Evolutionary conservation across 2,797 vertebrate species (phyloP).

Genomic region (Phoxinus dragarum): DNA sequence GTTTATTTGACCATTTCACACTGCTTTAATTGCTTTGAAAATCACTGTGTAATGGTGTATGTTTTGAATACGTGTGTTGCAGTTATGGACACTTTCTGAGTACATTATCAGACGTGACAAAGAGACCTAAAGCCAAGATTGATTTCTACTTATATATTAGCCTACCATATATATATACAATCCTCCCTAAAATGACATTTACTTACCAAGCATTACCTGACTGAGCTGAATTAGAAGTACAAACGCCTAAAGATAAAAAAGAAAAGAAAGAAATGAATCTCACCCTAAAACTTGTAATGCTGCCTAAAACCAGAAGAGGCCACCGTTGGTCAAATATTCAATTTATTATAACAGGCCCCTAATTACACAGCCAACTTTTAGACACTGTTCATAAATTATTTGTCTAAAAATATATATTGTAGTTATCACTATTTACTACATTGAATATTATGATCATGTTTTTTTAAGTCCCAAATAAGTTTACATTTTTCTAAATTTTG

Average conservation of each 20-base stretch:
- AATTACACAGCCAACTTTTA: background rate
- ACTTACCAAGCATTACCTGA: background rate
- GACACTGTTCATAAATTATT: background rate
- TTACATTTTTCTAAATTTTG: background rate
- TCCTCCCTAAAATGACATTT: conserved; percentile 9
- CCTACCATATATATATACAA: background rate
- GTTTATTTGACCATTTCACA: conserved; percentile 16
- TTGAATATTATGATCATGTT: background rate
- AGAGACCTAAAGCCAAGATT: background rate
- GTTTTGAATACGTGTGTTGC: background rate
- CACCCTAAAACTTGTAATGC: background rate
- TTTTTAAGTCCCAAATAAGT: background rate
- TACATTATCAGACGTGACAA: background rate
- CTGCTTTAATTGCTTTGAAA: background rate
- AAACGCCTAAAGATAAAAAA: background rate
- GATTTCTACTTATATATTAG: background rate
- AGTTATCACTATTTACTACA: background rate
- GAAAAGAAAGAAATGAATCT: background rate
- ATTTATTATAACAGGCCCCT: too few species aligned
- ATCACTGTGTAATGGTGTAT: background rate
- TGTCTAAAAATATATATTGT: background rate
- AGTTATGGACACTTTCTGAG: background rate
- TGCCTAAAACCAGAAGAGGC: background rate
- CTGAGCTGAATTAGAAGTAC: background rate
- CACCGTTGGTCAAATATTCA: background rate